These are phyloP conservation scores for Zeus faber DNA, from an alignment of 2,113 vertebrate genomes.

Conservation along the genomic window DNA sequence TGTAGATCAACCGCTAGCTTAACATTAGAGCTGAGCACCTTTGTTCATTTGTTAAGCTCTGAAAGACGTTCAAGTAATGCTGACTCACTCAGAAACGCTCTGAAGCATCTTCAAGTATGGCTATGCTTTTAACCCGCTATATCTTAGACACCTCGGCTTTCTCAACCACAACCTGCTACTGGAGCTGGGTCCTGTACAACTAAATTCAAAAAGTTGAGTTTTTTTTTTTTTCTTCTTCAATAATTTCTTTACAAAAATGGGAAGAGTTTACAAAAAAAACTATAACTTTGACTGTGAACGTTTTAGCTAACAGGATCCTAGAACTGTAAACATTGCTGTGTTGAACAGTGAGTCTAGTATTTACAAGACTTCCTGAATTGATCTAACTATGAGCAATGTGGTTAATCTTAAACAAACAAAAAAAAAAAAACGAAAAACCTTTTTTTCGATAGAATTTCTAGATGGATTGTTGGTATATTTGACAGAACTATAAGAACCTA, in stretches of 20 bases:
- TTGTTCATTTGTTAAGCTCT: constrained; percentile 83
- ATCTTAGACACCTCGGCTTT: constrained; percentile 73
- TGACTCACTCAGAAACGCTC: constrained; percentile 83
- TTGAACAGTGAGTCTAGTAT: constrained; percentile 46
- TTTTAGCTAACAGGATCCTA: constrained; percentile 73
- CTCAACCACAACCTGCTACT: constrained; percentile 77
- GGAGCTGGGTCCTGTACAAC: constrained; percentile 86
- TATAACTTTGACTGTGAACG: constrained; percentile 51
- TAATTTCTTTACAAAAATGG: constrained; percentile 55
- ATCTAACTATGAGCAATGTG: constrained; percentile 34
- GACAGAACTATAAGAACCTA: constrained; percentile 49
- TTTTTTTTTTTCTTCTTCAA: too few species aligned
- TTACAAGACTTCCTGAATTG: constrained; percentile 55
- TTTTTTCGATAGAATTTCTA: constrained; percentile 31
- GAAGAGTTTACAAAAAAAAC: constrained; percentile 43
- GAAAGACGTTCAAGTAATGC: constrained; percentile 96
- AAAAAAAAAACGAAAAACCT: constrained; percentile 12
- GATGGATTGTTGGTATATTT: constrained; percentile 41
- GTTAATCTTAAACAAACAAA: too few species aligned
- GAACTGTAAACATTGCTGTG: constrained; percentile 48
- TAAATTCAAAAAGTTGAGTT: constrained; percentile 75
- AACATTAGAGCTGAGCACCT: constrained; percentile 80
- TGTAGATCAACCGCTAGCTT: constrained; percentile 85
- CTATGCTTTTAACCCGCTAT: constrained; percentile 86
- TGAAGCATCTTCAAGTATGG: constrained; percentile 96